These are phyloP conservation scores for Dasysyrphus tricinctus DNA, from an alignment of 2,888 invertebrate species.

Conservation along the genomic window DNA sequence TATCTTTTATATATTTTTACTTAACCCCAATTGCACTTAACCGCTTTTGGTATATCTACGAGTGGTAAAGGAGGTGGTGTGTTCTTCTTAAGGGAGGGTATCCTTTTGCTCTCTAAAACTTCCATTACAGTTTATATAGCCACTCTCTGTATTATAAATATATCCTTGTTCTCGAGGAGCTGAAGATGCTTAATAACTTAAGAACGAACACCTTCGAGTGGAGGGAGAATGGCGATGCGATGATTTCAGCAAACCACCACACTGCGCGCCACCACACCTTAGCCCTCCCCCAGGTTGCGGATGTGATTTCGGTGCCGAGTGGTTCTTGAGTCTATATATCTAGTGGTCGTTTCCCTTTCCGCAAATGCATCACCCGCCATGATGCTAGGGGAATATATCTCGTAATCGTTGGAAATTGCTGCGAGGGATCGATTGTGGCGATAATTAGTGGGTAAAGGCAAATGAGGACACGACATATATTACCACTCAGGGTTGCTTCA, in stretches of 20 bases:
- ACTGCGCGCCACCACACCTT: background rate
- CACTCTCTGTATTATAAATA: constrained; percentile 7
- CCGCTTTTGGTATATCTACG: constrained; percentile 31
- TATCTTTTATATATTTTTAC: constrained; percentile 59
- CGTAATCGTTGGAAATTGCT: constrained; percentile 45
- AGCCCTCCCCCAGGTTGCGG: background rate
- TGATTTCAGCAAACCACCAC: constrained; percentile 11
- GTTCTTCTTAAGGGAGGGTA: background rate
- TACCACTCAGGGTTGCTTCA: background rate
- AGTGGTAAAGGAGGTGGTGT: background rate
- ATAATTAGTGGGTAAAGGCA: constrained; percentile 65
- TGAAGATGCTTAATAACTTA: constrained; percentile 55
- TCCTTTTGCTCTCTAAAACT: constrained; percentile 33
- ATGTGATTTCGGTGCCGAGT: constrained; percentile 13
- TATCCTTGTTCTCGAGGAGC: constrained; percentile 43
- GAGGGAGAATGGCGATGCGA: constrained; percentile 14
- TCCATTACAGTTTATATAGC: constrained; percentile 62
- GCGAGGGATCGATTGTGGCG: constrained; percentile 53
- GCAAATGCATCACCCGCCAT: constrained; percentile 35
- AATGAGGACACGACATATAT: constrained; percentile 31
- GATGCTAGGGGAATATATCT: background rate
- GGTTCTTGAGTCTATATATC: constrained; percentile 38
- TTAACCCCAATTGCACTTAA: constrained; percentile 68
- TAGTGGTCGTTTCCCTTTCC: constrained; percentile 35
- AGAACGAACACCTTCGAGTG: constrained; percentile 52